phyloP scores from a whole-genome alignment of 2,888 invertebrate genomes.

The Mesodorylaimus sp. region DNA sequence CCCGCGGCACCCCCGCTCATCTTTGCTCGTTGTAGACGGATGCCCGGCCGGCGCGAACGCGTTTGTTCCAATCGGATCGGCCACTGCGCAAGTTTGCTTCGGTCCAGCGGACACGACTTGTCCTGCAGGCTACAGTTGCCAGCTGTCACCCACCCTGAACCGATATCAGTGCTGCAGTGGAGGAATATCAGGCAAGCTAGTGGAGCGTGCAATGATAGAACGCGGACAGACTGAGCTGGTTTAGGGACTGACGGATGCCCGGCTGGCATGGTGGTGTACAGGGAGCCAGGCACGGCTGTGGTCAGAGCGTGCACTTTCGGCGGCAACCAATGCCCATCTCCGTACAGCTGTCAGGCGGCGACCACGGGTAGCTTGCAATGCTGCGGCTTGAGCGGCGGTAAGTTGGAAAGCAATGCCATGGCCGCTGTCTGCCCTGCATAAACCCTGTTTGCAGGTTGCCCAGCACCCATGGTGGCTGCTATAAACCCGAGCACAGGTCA shows the following conservation, averaged over 20 bases:
- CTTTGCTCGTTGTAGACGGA: background rate
- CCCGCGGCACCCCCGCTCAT: background rate
- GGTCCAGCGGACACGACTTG: background rate
- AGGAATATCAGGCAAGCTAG: no score
- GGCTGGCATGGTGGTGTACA: no score
- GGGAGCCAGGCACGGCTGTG: no score
- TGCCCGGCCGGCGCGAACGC: background rate
- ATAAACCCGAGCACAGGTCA: background rate
- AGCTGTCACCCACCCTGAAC: background rate
- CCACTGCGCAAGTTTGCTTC: background rate
- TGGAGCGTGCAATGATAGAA: background rate
- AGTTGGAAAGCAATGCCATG: background rate
- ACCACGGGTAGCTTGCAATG: background rate
- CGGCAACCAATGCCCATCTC: background rate
- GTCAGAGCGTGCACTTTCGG: background rate
- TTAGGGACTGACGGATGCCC: background rate
- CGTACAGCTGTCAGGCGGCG: background rate
- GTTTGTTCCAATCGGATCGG: background rate
- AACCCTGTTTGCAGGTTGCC: background rate
- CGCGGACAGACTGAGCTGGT: background rate
- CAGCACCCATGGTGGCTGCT: background rate
- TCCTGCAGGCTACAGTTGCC: background rate
- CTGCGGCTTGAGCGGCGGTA: background rate
- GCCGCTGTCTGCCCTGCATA: background rate
- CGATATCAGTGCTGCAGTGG: conserved; percentile 5